Percentiles rank a stretch among this genome's conserved stretches.
Conservation (phyloP, 2,888 invertebrate species). For the Drosophila borborema region DNA sequence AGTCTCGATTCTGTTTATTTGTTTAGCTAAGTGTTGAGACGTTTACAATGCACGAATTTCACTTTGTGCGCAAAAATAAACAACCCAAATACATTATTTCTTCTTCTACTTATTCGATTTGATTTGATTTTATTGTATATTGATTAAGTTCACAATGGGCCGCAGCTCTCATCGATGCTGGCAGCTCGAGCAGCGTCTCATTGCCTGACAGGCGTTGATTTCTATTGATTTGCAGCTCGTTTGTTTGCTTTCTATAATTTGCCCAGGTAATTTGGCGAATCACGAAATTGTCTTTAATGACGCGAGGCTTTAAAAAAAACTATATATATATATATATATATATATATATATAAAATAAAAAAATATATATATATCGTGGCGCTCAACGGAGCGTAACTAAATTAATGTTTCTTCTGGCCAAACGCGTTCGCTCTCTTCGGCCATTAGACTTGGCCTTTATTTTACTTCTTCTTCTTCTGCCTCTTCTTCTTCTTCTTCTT, state of each 20-base stretch:
- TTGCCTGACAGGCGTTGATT: slow-evolving; percentile 76
- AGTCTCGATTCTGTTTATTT: slow-evolving; percentile 58
- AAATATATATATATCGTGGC: slow-evolving; percentile 18
- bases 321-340: background rate
- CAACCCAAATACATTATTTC: slow-evolving; percentile 66
- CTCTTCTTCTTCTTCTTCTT: too few species aligned
- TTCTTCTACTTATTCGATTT: background rate
- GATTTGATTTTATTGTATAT: slow-evolving; percentile 67
- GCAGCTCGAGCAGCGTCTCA: slow-evolving; percentile 13
- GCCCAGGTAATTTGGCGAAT: slow-evolving; percentile 80
- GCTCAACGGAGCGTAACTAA: slow-evolving; percentile 74
- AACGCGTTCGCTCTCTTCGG: slow-evolving; percentile 44
- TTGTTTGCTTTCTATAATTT: slow-evolving; percentile 79
- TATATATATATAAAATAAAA: too few species aligned
- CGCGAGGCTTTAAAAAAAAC: slow-evolving; percentile 41
- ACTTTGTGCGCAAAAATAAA: slow-evolving; percentile 65
- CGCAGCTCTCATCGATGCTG: slow-evolving; percentile 32
- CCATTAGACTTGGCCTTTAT: slow-evolving; percentile 42
- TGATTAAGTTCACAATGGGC: slow-evolving; percentile 79
- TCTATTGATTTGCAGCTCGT: slow-evolving; percentile 73
- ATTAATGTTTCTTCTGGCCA: slow-evolving; percentile 63
- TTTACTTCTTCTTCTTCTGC: background rate
- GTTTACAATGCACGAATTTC: slow-evolving; percentile 59
- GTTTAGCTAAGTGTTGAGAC: slow-evolving; percentile 68
- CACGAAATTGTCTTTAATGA: slow-evolving; percentile 81